These are phyloP conservation scores for Drosophila novamexicana DNA, from an alignment of 1,140 invertebrate species.

Conservation along the genomic window DNA sequence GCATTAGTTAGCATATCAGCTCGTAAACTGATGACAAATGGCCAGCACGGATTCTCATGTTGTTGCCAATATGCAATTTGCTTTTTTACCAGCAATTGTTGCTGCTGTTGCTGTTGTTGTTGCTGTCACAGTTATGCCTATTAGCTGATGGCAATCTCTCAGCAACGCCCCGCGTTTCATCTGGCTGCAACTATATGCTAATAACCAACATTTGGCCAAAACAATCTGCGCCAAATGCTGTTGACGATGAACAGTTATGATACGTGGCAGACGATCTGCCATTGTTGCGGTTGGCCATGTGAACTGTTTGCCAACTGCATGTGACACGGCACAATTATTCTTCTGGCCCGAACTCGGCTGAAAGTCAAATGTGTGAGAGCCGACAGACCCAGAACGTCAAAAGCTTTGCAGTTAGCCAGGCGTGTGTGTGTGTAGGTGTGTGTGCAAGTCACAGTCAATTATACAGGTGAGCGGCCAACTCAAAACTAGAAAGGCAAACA, in stretches of 20 bases:
- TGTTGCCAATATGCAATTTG: slow-evolving; percentile 36
- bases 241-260: slow-evolving; percentile 76
- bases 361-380: slow-evolving; percentile 61
- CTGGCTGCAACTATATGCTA: slow-evolving; percentile 3
- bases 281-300: slow-evolving; percentile 72
- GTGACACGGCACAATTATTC: slow-evolving; percentile 63
- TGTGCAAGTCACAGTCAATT: slow-evolving; percentile 31
- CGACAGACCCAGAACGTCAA: slow-evolving; percentile 11
- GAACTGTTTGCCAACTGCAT: slow-evolving; percentile 51
- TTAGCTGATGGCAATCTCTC: slow-evolving; percentile 37
- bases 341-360: slow-evolving; percentile 31
- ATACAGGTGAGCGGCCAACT: slow-evolving; percentile 24
- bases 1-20: slow-evolving; percentile 35
- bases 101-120: slow-evolving; percentile 3
- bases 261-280: slow-evolving; percentile 70
- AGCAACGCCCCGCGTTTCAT: slow-evolving; percentile 17
- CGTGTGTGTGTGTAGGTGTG: not conserved
- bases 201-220: slow-evolving; percentile 20
- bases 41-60: slow-evolving; percentile 28
- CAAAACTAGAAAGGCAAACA: slow-evolving; percentile 16
- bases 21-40: slow-evolving; percentile 48
- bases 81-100: slow-evolving; percentile 1
- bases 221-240: slow-evolving; percentile 20
- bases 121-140: slow-evolving; percentile 24
- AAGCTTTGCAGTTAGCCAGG: not conserved